Evolutionary conservation across 2,888 invertebrate species (phyloP), one percentile per base, ranked within the genome.

Genomic region (Busseola fusca): DNA sequence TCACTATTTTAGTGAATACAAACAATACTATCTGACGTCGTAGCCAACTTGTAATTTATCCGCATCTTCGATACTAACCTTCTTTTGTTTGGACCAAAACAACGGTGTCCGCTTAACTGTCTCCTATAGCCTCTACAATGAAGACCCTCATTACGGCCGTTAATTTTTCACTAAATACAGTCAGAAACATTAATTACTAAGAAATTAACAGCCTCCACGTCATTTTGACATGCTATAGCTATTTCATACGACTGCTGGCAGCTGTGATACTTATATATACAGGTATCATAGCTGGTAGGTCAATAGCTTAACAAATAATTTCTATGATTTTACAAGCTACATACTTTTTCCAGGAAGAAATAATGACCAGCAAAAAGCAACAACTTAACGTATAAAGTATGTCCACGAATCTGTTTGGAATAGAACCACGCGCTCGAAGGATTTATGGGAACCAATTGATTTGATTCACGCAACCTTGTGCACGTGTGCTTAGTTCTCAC

Each of bases 401-500:
- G 4, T 48, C 27, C 42, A 69, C 18, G 45, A 57, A 50, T 72
- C 25, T 50, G 27, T n/a, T 60, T 30, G 3, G n/a, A 45, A 37
- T 14, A 62, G 50, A 63, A 58, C 40, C 27, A 74, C 45, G 34
- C 10, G 37, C 37, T 42, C n/a, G 21, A 21, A 40, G 48, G 45
- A 64, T 42, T 73, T 62, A 74, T 72, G 74, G 75, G 80, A 84
- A 82, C 83, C 85, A 85, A 85, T 83, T 78, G 81, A 82, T 85
- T 85, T 71, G 66, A 78, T 82, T 84, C 81, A 84, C 80, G 76
- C 71, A 86, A 82, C 89, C 89, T 89, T 89, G 87, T 80, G 82
- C 74, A 78, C 81, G 84, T 85, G 87, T 85, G 56, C 45, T 85
- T 82, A 70, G 87, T 89, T 89, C 90, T 85, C 90, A 90, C 87